Base-by-base conservation (phyloP, 1,140 invertebrate species). In the Chironomus striatipennis region DNA sequence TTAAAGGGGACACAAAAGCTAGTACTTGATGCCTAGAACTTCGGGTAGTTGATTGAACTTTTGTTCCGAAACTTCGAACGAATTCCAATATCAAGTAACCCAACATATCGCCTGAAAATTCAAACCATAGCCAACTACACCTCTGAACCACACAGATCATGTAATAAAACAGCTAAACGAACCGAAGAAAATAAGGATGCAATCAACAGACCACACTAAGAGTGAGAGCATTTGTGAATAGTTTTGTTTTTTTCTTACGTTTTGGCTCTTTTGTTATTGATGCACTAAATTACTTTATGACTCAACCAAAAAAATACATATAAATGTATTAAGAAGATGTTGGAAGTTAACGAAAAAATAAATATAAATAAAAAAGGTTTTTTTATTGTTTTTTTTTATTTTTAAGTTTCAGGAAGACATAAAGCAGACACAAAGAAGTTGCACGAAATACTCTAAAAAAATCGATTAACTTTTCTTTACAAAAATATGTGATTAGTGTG, bases 251-350 rank as follows among this genome's bases (percentile, higher is more conserved):
- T 57, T 57, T 57, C n/a, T 57, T 57, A 15, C 15, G 43, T 47
- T 9, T 47, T 57, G 47, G 12, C n/a, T 57, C 47, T 12, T n/a
- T n/a, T 57, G 47, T n/a, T 57, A n/a, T 57, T 57, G 47, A 57
- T 57, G 47, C 47, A 57, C 47, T 57, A 57, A 57, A 57, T 57
- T 57, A 57, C n/a, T 57, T 57, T 57, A 57, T 57, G 47, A n/a
- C 12, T 34, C 24, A 34, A 34, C 24, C 24, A 34, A 34, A n/a
- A n/a, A 47, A n/a, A 57, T 15, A 57, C 12, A 57, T n/a, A 57
- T 15, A 57, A 12, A 57, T n/a, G 47, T 10, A n/a, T n/a, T n/a
- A n/a, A 47, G 12, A 57, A 57, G 47, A 12, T 57, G n/a, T n/a
- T n/a, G n/a, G 47, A 57, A 57, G 24, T 34, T 34, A 34, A 34